Evolutionary conservation across 1,140 invertebrate genomes (phyloP).

Genomic region (Hyphantria cunea): DNA sequence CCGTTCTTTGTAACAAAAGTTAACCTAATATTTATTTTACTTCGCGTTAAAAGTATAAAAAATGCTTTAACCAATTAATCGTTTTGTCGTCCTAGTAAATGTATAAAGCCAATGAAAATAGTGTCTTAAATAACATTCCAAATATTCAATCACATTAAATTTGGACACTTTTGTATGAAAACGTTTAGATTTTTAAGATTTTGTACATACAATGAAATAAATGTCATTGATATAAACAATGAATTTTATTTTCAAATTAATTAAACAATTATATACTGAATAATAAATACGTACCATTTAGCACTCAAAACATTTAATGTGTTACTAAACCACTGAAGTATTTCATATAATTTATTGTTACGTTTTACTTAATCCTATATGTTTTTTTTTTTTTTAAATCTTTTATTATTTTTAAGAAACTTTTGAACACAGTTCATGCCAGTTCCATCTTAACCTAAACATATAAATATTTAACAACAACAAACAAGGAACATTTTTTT

Average conservation of each 20-base stretch:
- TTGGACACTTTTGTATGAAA: conserved; percentile 81
- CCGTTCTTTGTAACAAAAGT: conserved; percentile 26
- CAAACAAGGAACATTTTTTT: no score
- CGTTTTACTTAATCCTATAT: no score
- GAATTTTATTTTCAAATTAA: conserved; percentile 38
- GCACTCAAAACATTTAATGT: no score
- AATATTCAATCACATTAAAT: conserved; percentile 76
- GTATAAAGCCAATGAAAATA: conserved; percentile 70
- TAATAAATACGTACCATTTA: no score
- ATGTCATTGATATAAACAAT: conserved; percentile 77
- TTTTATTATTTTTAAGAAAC: no score
- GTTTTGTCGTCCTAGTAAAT: conserved; percentile 60
- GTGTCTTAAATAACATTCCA: conserved; percentile 81
- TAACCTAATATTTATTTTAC: conserved; percentile 29
- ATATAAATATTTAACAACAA: no score
- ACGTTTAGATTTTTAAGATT: conserved; percentile 78
- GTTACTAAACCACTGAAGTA: no score
- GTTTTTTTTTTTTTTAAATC: no score
- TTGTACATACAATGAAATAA: conserved; percentile 82
- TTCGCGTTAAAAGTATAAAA: conserved; percentile 48
- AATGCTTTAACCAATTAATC: conserved; percentile 67
- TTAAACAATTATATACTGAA: conserved; percentile 14
- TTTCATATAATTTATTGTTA: no score
- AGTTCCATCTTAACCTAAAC: no score
- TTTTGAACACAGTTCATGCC: no score